These are phyloP conservation scores for Thymelicus acteon DNA, from an alignment of 2,888 invertebrate genomes.

Conservation along the genomic window DNA sequence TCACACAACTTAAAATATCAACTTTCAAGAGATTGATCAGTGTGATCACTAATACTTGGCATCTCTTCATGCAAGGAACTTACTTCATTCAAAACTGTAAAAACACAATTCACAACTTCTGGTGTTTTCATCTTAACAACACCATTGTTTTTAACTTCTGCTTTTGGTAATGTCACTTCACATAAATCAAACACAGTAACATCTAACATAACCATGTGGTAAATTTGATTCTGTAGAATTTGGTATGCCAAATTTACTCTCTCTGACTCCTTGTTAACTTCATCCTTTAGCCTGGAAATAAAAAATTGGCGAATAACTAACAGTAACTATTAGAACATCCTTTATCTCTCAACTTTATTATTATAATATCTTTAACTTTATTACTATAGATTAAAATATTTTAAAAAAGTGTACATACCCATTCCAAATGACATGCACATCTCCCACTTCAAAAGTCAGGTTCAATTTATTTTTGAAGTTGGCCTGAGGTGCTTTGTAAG, in stretches of 20 bases:
- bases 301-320: neutral
- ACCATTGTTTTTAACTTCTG: conserved; percentile 68
- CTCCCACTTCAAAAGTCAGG: conserved; percentile 68
- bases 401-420: conserved; percentile 53
- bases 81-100: conserved; percentile 70
- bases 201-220: conserved; percentile 61
- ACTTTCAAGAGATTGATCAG: conserved; percentile 13
- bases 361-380: no score
- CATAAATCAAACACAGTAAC: conserved; percentile 65
- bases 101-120: conserved; percentile 70
- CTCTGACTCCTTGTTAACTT: conserved; percentile 56
- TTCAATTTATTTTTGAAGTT: conserved; percentile 65
- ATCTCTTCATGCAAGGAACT: conserved; percentile 13
- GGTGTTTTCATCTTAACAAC: conserved; percentile 73
- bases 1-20: neutral
- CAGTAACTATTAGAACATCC: neutral
- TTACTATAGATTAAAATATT: no score
- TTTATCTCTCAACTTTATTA: no score
- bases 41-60: conserved; percentile 12
- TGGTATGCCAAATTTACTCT: conserved; percentile 62
- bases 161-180: conserved; percentile 67
- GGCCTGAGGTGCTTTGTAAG: conserved; percentile 61
- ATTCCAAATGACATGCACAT: conserved; percentile 70
- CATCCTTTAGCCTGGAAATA: conserved; percentile 63
- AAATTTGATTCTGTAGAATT: conserved; percentile 70